Evolutionary conservation across 2,888 invertebrate genomes (phyloP), one percentile per base, ranked within the genome.

Genomic region (Melangyna quadrimaculata): DNA sequence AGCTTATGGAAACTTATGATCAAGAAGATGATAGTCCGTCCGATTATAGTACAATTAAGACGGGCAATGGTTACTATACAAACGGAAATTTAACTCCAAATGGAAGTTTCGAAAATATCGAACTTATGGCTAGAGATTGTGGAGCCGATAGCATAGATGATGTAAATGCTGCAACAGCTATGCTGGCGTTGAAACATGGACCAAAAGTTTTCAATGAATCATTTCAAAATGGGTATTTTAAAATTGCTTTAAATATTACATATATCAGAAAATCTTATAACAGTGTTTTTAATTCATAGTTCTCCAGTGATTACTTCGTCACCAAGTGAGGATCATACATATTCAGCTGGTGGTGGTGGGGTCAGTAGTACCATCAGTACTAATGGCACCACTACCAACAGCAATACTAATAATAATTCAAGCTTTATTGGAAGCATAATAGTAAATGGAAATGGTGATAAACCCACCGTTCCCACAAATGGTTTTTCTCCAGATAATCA

Each of bases 321-420:
- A 89, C 97, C 97, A 0, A 97, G 97, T 92, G 97, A 97, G 92
- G 98, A 98, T 93, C 98, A 98, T 92, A 97, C 97, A 70, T 98
- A 98, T 93, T 97, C 97, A 89, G 95, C 95, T 82, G 93, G 93
- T 37, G 93, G 91, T 84, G 89, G 57, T 48, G 72, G 70, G 53
- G 40, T 43, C 17, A 63, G 70, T 40, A 78, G 12, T 51, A 57
- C 65, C 17, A 73, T 19, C 43, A 55, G 27, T 59, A 90, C 89
- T 88, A 89, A 89, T 43, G 88, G 88, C 88, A 32, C 90, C 90
- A 7, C 86, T 35, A 89, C 88, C 70, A 91, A 89, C 82, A 89
- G 89, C 73, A 89, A 87, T 55, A 90, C 89, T 79, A 89, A 87
- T 55, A 90, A 89, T 79, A 89, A 89, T 51, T 88, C 89, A 70